These are phyloP conservation scores for Vulpes vulpes DNA, from an alignment of 2,113 vertebrate species.

Conservation along the genomic window DNA sequence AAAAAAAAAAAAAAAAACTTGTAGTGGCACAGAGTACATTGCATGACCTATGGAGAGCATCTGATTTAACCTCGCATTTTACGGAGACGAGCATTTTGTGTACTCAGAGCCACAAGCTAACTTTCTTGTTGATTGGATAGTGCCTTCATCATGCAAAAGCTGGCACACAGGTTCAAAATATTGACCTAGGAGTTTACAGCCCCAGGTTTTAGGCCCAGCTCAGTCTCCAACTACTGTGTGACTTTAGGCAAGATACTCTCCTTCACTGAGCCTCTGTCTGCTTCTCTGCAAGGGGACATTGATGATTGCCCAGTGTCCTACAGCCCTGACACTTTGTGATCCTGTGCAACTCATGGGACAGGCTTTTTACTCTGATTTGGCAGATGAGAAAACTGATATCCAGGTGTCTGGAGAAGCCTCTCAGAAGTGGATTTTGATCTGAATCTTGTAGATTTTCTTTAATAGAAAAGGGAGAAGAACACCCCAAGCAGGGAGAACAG, in stretches of 20 bases:
- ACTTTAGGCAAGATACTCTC: not conserved
- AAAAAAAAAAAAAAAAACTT: not conserved
- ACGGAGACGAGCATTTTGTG: not conserved
- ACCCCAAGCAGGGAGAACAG: not conserved
- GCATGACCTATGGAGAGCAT: not conserved
- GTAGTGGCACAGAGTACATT: not conserved
- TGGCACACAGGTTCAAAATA: not conserved
- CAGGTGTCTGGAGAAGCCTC: not conserved
- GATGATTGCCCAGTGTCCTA: not conserved
- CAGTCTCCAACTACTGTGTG: not conserved
- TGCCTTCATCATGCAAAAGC: not conserved
- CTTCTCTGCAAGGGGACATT: not conserved
- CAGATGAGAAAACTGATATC: conserved; percentile 6
- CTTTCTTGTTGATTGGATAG: not conserved
- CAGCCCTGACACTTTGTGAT: not conserved
- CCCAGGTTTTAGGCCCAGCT: not conserved
- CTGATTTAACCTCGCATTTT: not conserved
- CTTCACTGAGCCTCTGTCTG: not conserved
- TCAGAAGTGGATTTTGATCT: not conserved
- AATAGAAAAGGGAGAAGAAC: not conserved
- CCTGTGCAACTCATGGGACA: not conserved
- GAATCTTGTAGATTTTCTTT: conserved; percentile 12
- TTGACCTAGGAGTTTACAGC: not conserved
- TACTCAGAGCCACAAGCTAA: not conserved
- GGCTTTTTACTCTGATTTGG: not conserved